Evolutionary conservation across 2,113 vertebrate species (phyloP).

Genomic region (Conger conger): DNA sequence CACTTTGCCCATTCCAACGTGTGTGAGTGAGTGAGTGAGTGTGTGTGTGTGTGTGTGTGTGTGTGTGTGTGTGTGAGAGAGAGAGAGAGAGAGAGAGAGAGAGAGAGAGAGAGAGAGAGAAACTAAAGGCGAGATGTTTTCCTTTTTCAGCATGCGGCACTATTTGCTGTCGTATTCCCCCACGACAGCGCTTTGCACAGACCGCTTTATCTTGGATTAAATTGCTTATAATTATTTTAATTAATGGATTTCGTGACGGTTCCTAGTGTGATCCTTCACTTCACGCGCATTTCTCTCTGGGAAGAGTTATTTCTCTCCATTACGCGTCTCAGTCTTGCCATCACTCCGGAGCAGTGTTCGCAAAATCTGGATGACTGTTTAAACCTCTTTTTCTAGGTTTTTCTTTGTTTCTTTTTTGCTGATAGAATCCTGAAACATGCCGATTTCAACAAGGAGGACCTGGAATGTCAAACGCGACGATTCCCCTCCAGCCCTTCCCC

Average conservation of each 20-base stretch:
- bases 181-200: background rate
- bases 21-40: too few species aligned
- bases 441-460: background rate
- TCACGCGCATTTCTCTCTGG: background rate
- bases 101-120: slow-evolving; percentile 7
- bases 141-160: background rate
- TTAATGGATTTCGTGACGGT: background rate
- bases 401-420: background rate
- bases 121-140: background rate
- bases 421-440: background rate
- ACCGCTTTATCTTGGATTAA: background rate
- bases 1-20: too few species aligned
- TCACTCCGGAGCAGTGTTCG: background rate
- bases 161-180: background rate
- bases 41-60: too few species aligned
- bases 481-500: background rate
- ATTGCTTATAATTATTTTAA: background rate
- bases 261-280: background rate
- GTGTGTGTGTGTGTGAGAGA: background rate
- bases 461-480: background rate
- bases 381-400: background rate
- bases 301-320: background rate
- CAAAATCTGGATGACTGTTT: background rate
- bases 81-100: background rate
- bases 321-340: background rate